A percentile compares a stretch with the other conserved stretches of the same genome.
phyloP scores from a whole-genome alignment of 1,140 invertebrate species.

The Odontomachus brunneus region DNA sequence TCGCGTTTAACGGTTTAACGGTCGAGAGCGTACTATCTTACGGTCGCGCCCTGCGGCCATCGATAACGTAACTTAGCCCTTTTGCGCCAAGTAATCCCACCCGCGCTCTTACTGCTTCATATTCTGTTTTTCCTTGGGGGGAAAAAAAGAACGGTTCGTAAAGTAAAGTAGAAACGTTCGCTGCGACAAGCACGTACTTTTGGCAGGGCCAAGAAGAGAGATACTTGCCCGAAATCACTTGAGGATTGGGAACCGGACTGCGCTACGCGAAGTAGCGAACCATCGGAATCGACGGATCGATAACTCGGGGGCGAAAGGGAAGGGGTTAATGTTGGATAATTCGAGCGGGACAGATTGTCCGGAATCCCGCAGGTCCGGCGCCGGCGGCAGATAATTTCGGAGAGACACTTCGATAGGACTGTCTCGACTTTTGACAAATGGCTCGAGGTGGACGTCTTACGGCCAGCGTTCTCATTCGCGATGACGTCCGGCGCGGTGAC shows the following conservation, averaged over 20 bases:
- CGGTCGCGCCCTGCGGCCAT: not conserved
- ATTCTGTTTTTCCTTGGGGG: not conserved
- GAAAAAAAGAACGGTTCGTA: not conserved
- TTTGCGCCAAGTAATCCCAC: not conserved
- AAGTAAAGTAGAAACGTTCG: slow-evolving; percentile 7
- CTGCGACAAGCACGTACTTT: slow-evolving; percentile 3
- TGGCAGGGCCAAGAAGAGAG: not conserved
- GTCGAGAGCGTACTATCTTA: not conserved
- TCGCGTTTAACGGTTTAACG: not conserved
- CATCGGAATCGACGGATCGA: slow-evolving; percentile 59
- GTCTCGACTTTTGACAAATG: slow-evolving; percentile 80
- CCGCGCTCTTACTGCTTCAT: not conserved
- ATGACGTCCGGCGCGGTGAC: slow-evolving; percentile 71
- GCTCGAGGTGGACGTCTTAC: slow-evolving; percentile 73
- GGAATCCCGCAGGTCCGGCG: slow-evolving; percentile 51
- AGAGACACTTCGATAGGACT: slow-evolving; percentile 70
- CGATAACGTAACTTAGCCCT: slow-evolving; percentile 2
- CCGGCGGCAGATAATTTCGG: slow-evolving; percentile 61
- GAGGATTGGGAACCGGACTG: slow-evolving; percentile 43
- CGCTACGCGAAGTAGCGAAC: slow-evolving; percentile 51
- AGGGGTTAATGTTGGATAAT: slow-evolving; percentile 70
- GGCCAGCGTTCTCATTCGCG: slow-evolving; percentile 66
- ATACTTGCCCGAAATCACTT: slow-evolving; percentile 31
- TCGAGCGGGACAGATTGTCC: slow-evolving; percentile 70
- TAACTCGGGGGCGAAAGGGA: slow-evolving; percentile 32